Conservation (phyloP, 1,140 invertebrate species). For the Drosophila micromelanica region DNA sequence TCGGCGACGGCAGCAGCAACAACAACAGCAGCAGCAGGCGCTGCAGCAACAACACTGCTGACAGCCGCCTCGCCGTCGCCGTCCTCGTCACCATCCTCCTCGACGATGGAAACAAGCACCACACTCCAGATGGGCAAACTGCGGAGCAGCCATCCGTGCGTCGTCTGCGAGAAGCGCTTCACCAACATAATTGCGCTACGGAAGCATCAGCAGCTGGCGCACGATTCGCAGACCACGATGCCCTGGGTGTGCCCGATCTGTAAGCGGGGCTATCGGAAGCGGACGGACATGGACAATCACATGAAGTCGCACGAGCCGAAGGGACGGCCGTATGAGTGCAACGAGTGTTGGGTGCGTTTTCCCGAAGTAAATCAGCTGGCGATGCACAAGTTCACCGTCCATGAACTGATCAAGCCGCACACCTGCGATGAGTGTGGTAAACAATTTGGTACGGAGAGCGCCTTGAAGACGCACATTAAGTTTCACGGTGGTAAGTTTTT, state of each 20-base stretch:
- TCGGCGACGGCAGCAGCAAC: constrained; percentile 9
- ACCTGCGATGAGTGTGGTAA: constrained; percentile 79
- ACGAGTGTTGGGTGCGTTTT: constrained; percentile 72
- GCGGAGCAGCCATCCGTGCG: constrained; percentile 65
- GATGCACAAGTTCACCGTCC: constrained; percentile 78
- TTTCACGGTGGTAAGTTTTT: constrained; percentile 84
- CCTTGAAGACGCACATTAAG: constrained; percentile 83
- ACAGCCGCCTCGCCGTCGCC: constrained; percentile 51
- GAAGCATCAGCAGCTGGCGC: constrained; percentile 75
- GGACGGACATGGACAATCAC: constrained; percentile 75
- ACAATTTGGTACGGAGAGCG: constrained; percentile 82
- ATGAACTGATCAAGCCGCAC: constrained; percentile 74
- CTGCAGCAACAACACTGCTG: background rate
- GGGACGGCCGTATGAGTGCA: constrained; percentile 76
- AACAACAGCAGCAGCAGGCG: background rate
- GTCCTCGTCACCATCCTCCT: constrained; percentile 67
- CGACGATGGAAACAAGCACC: constrained; percentile 47
- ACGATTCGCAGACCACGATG: constrained; percentile 69
- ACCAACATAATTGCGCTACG: constrained; percentile 74
- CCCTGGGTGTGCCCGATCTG: constrained; percentile 74
- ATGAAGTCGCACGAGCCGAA: constrained; percentile 80
- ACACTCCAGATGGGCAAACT: constrained; percentile 48
- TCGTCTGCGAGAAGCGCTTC: constrained; percentile 70
- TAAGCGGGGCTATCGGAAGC: constrained; percentile 77
- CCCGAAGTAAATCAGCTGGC: constrained; percentile 74